Evolutionary conservation across 2,113 vertebrate genomes (phyloP).

Genomic region (Pardalotus punctatus): DNA sequence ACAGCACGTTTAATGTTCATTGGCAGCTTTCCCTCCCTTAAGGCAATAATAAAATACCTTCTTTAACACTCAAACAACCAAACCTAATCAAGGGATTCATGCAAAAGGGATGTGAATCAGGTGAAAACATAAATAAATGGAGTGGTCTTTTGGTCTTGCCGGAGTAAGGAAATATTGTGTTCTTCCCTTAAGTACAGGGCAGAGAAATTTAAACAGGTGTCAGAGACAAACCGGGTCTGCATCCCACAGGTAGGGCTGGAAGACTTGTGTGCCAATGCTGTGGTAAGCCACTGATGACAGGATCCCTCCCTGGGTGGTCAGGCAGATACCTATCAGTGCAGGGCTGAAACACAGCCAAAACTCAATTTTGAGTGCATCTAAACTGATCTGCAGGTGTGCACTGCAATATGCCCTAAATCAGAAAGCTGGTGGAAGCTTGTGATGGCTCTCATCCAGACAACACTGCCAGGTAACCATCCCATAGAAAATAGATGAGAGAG

Average conservation of each 20-base stretch:
- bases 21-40: slow-evolving; percentile 8
- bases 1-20: neutral
- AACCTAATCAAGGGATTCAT: neutral
- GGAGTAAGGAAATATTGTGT: neutral
- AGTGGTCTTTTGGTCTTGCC: neutral
- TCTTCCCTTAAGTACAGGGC: neutral
- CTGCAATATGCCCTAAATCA: neutral
- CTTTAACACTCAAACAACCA: neutral
- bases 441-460: neutral
- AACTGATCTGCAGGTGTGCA: neutral
- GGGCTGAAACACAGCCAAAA: neutral
- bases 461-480: neutral
- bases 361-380: neutral
- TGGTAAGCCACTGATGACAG: slow-evolving; percentile 4
- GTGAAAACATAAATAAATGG: neutral
- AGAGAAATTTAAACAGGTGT: neutral
- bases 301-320: slow-evolving; percentile 29
- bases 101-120: neutral
- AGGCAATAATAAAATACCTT: slow-evolving; percentile 10
- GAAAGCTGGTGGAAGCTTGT: neutral
- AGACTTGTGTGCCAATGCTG: neutral
- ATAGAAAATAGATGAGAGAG: neutral
- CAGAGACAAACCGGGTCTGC: neutral
- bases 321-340: neutral
- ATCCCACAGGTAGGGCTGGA: neutral